Percentiles rank a stretch among this genome's conserved stretches.
phyloP scores from a whole-genome alignment of 2,888 invertebrate genomes.

The Volucella bombylans region DNA sequence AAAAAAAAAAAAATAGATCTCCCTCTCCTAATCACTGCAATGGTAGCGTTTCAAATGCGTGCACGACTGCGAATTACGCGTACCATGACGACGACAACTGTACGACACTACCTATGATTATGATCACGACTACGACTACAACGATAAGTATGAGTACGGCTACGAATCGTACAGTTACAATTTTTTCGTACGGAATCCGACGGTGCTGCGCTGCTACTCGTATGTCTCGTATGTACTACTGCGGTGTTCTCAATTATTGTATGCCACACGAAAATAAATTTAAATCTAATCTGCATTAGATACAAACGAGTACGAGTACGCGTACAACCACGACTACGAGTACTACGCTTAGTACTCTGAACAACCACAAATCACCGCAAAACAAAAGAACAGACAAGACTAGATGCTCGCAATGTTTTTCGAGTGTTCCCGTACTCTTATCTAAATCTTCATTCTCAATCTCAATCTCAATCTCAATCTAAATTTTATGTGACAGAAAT shows the following conservation, averaged over 20 bases:
- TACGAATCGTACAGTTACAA: neutral
- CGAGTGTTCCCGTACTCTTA: too few relatives aligned
- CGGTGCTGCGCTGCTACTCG: neutral
- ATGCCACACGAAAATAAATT: conserved; percentile 69
- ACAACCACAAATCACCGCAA: conserved; percentile 44
- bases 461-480: conserved; percentile 46
- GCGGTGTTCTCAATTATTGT: conserved; percentile 61
- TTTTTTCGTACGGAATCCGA: conserved; percentile 1
- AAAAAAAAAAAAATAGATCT: conserved; percentile 1
- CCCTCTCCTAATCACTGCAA: conserved; percentile 48
- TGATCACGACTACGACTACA: conserved; percentile 5
- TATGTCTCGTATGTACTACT: neutral
- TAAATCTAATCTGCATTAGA: conserved; percentile 69
- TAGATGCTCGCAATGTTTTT: too few relatives aligned
- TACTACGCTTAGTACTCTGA: conserved; percentile 54
- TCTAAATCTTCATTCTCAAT: conserved; percentile 9
- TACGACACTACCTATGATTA: too few relatives aligned
- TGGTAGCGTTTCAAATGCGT: conserved; percentile 53
- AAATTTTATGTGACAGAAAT: conserved; percentile 33
- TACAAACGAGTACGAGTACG: neutral
- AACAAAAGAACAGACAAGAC: conserved; percentile 43
- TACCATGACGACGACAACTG: conserved; percentile 20
- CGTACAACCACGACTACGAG: neutral
- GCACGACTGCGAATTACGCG: conserved; percentile 55
- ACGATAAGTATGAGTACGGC: neutral